These are phyloP conservation scores for Psilopsiagon aurifrons DNA, from an alignment of 2,113 vertebrate genomes.

Conservation along the genomic window DNA sequence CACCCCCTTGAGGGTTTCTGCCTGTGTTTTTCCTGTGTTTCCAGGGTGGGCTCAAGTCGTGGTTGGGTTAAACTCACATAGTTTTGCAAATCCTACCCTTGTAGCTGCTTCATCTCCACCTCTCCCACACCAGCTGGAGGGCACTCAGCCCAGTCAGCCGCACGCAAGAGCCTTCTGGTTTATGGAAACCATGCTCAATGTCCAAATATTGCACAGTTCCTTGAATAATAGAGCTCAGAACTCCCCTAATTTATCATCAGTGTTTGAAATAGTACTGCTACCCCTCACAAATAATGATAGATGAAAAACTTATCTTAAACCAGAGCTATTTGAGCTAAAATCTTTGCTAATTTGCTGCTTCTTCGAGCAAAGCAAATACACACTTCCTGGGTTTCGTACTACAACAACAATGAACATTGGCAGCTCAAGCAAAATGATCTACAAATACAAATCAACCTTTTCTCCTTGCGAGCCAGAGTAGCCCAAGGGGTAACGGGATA, in stretches of 20 bases:
- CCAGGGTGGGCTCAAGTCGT: background rate
- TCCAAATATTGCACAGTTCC: background rate
- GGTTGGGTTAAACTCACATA: background rate
- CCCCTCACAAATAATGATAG: background rate
- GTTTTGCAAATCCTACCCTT: background rate
- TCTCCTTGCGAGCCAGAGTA: conserved; percentile 35
- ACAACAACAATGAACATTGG: conserved; percentile 27
- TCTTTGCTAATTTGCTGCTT: background rate
- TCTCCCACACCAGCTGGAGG: background rate
- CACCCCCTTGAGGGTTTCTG: rapidly evolving
- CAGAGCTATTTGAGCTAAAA: background rate
- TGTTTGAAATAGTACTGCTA: background rate
- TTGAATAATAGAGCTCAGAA: background rate
- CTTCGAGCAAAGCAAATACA: background rate
- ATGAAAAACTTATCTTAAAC: background rate
- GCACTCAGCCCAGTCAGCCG: background rate
- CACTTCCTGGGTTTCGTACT: background rate
- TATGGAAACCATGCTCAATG: background rate
- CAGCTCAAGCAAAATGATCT: conserved; percentile 21
- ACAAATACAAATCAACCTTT: conserved; percentile 59
- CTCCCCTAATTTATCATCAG: background rate
- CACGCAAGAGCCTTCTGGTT: background rate
- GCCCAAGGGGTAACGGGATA: conserved; percentile 50
- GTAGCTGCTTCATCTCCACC: background rate
- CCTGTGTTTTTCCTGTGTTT: rapidly evolving